Evolutionary conservation across 92 coral and sea anemone species (phyloP), one percentile per base, ranked within the genome.

Genomic region (Metridium senile): DNA sequence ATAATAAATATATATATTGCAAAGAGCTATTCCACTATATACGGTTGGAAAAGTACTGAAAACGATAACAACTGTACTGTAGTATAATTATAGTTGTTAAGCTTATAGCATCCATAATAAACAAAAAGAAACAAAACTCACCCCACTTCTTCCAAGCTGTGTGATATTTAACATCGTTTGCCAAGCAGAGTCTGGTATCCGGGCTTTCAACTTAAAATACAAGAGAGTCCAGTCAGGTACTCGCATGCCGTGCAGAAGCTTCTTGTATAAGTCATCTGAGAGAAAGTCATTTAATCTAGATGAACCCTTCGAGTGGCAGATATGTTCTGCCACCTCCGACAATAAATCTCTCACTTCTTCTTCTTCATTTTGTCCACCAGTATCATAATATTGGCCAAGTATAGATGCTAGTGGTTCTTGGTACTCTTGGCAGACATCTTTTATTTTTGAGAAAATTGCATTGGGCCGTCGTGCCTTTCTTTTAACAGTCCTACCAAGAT

Each of bases 121-220:
- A 45, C 52, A 45, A 45, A n/a, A n/a, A n/a, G n/a, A n/a, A n/a
- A n/a, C n/a, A n/a, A n/a, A 78, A 66, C 86, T 70, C 75, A 86
- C 83, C 79, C 83, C 69, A 76, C 87, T 68, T 66, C 79, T 81
- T 75, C 90, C 90, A 71, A 86, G 87, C 75, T 87, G 81, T 28
- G 84, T 81, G 31, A 74, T 57, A 49, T 87, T 87, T 33, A 87
- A 84, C 65, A 87, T 57, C n/a, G 74, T 77, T 49, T 76, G 84
- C 91, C 87, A 82, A 27, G 78, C 91, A 29, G 81, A 53, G 68
- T 86, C 83, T 7, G 90, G 87, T 11, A 87, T 79, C 32, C 57
- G 74, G 39, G 82, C 17, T n/a, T 72, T 9, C 9, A 72, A 63
- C 49, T 72, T 72, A 3, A 72, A 72, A 2, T 27, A 72, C 45